Base-by-base conservation (phyloP, 2,888 invertebrate genomes). In the Copidosoma aretas region DNA sequence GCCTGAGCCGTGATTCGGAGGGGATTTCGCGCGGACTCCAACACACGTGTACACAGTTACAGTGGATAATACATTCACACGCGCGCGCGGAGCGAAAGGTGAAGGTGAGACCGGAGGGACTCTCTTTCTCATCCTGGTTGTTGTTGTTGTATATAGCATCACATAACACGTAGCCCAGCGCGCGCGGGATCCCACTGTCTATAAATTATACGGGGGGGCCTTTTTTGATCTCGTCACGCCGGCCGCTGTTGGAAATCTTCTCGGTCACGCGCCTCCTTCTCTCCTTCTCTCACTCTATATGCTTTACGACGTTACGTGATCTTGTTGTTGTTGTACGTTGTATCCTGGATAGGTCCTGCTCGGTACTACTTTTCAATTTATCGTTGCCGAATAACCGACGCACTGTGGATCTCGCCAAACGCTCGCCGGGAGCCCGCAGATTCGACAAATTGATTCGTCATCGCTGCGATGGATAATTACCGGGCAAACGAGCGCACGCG, bases 151-250 rank as follows among this genome's bases (percentile, higher is more conserved):
- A 32, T 32, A 32, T 8, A 32, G 32, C 32, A 3, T 32, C 32
- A 32, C 32, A 32, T 32, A 32, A 32, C 32, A 32, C 8, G 8
- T 32, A 5, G 32, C 8, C 24, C 21, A 25, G 21, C 43, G 58
- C 17, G 22, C 32, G 46, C 25, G 58, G 43, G 19, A 52, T 58
- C 64, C 64, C 58, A 61, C 63, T n/a, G n/a, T n/a, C n/a, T 64
- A 64, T 64, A 70, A 67, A 70, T 67, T 67, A 70, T 57, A 46
- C 43, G 15, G 12, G 15, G 43, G 43, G 51, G 32, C 21, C 43
- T 46, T 46, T 46, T 46, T 46, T 46, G 43, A 46, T 17, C 43
- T 46, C 17, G 43, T 17, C 43, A 46, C 43, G 15, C 17, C 43
- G 12, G 43, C 43, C 43, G 15, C 49, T 32, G 49, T 52, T 68